Evolutionary conservation across 2,797 vertebrate species (phyloP), one percentile per base, ranked within the genome.

Genomic region (Pseudomugil tenellus): DNA sequence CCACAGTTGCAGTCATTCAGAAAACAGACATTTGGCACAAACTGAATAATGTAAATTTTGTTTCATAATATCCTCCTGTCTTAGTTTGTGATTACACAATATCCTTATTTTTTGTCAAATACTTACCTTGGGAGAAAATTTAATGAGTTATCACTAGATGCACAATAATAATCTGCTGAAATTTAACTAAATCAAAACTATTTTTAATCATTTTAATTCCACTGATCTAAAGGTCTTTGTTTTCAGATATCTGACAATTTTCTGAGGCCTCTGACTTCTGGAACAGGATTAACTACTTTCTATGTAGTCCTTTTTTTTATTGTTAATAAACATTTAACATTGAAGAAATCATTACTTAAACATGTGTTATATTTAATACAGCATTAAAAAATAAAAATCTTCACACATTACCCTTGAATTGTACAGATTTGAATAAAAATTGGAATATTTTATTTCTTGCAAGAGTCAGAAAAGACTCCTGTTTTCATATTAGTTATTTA

Each of bases 1-100:
- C 78, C 78, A 57, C 34, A 57, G 35, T 62, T 58, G 61, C 35
- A 2, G 12, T 76, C 2, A 63, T 43, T 29, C 28, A 61, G 34
- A 25, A 63, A 69, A 19, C 70, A 58, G 69, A 43, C 16, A 31
- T 34, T 12, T 49, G 19, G 19, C 19, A 21, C 41, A 39, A 54
- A 73, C 72, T 63, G 53, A 32, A 60, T 46, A 67, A 58, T 56
- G 54, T 56, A 54, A 35, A 7, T 2, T 25, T 49, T 6, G 32
- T 2, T 68, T 55, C 37, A 76, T 32, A 54, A 63, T 54, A 51
- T 53, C 31, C n/a, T 71, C 35, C 23, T 3, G 3, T 2, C 3
- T 52, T 41, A 51, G 13, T 49, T 28, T 66, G 41, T 6, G 17
- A 58, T 77, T 63, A 63, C 3, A 51, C 23, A 29, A 29, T 9